phyloP scores from a whole-genome alignment of 2,888 invertebrate species.

The Electrophaes corylata region DNA sequence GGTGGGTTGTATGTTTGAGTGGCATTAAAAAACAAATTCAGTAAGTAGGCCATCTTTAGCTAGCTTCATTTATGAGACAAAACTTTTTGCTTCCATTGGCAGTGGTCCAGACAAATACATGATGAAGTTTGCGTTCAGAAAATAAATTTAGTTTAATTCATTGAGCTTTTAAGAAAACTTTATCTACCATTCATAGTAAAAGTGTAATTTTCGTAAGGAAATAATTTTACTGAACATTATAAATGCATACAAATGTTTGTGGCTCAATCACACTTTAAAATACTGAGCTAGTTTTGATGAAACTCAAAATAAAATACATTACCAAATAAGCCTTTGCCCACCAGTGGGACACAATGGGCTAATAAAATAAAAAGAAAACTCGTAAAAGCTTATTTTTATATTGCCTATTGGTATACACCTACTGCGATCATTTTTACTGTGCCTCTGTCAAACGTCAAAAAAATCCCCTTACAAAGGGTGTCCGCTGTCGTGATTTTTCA shows the following conservation, averaged over 20 bases:
- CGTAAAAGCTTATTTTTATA: too few species aligned
- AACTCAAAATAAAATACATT: too few species aligned
- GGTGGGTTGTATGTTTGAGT: too few species aligned
- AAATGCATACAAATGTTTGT: too few species aligned
- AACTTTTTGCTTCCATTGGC: conserved; percentile 8
- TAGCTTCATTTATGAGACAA: conserved; percentile 15
- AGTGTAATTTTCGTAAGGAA: too few species aligned
- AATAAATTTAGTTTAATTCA: background rate
- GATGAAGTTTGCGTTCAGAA: conserved; percentile 6
- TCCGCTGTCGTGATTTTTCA: conserved; percentile 58
- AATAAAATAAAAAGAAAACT: too few species aligned
- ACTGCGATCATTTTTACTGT: background rate
- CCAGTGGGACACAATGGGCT: too few species aligned
- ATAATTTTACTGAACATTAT: too few species aligned
- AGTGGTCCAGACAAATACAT: conserved; percentile 8
- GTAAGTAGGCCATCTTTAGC: conserved; percentile 11
- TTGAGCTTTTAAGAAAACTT: background rate
- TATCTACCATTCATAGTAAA: background rate
- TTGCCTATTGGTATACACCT: background rate
- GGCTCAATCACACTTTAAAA: too few species aligned
- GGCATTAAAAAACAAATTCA: background rate
- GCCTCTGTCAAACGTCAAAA: conserved; percentile 23
- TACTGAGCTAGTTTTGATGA: too few species aligned
- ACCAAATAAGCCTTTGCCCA: too few species aligned
- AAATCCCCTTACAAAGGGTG: conserved; percentile 41